phyloP scores from a whole-genome alignment of 2,888 invertebrate species.

The Stenotaenia linearis region DNA sequence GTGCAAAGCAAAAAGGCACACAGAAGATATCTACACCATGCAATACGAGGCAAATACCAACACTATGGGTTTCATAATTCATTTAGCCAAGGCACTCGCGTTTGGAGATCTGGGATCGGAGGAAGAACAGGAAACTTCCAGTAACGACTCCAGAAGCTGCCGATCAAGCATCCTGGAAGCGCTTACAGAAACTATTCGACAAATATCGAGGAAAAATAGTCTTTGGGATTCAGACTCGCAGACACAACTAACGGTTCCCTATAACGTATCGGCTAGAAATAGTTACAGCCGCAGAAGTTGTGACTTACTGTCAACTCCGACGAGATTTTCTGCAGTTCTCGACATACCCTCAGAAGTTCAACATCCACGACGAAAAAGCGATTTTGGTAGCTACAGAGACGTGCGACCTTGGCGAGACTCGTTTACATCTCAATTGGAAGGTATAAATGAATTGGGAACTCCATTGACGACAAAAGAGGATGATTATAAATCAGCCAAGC shows the following conservation, averaged over 20 bases:
- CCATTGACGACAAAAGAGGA: not conserved
- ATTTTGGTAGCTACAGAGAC: slow-evolving; percentile 17
- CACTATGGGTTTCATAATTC: slow-evolving; percentile 34
- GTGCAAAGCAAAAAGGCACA: not conserved
- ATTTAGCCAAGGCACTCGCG: slow-evolving; percentile 35
- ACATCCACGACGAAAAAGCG: slow-evolving; percentile 8
- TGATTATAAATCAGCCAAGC: not conserved
- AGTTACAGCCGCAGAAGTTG: not conserved
- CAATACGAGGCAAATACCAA: slow-evolving; percentile 31
- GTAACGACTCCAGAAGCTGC: not conserved
- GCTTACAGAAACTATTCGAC: not conserved
- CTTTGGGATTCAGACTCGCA: not conserved
- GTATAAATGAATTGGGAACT: not conserved
- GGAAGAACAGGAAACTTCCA: not conserved
- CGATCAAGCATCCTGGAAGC: slow-evolving; percentile 18
- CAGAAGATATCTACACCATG: slow-evolving; percentile 11
- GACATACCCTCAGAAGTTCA: slow-evolving; percentile 8
- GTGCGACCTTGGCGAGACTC: not conserved
- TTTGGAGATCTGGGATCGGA: slow-evolving; percentile 31
- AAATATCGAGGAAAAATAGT: slow-evolving; percentile 21
- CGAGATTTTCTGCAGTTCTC: not conserved
- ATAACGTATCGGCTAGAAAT: not conserved
- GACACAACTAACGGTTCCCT: not conserved
- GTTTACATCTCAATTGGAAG: not conserved
- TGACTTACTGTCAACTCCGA: not conserved